Evolutionary conservation across 2,888 invertebrate genomes (phyloP), one percentile per base, ranked within the genome.

Genomic region (Rapana venosa): DNA sequence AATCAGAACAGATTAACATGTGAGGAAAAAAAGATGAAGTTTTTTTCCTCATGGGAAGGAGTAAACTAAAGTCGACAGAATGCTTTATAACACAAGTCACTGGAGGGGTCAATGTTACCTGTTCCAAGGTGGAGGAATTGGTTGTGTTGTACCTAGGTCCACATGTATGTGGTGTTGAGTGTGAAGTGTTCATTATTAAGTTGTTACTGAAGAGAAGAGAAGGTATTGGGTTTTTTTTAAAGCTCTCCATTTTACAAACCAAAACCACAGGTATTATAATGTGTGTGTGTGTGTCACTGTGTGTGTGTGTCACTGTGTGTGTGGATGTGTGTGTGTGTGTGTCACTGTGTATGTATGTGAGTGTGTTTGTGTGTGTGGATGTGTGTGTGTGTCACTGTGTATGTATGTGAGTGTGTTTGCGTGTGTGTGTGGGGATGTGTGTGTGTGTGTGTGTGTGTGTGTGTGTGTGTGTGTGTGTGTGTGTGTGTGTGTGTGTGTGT

Each of bases 391-490:
- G 26, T 22, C 2, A 11, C 17, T 79, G 32, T 35, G 11, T 79
- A 11, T 35, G 32, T 79, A 13, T 35, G 15, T 79, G 8, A 32
- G 32, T 86, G 58, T 85, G 58, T 85, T 17, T 61, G 61, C 61
- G 36, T 86, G 26, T 32, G 36, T 61, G 32, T 88, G 35, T 79
- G 61, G 47, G 61, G 79, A 26, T 22, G 70, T 74, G 70, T 74
- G 70, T 74, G 70, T 74, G 70, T 74, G n/a, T n/a, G 70, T n/a
- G 70, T 74, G 74, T 74, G 74, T 74, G 74, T 74, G 74, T 74
- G 74, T 74, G 74, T 74, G 74, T 74, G 74, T 74, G 74, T 74
- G 74, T 74, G 74, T 74, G 74, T n/a, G 74, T 74, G 74, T n/a
- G 74, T n/a, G 0, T 8, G 1, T 74, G 74, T 8, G 11, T n/a